Percentiles rank a stretch among this genome's conserved stretches.
Conservation (phyloP, 2,113 vertebrate genomes). For the Urocynchramus pylzowi region DNA sequence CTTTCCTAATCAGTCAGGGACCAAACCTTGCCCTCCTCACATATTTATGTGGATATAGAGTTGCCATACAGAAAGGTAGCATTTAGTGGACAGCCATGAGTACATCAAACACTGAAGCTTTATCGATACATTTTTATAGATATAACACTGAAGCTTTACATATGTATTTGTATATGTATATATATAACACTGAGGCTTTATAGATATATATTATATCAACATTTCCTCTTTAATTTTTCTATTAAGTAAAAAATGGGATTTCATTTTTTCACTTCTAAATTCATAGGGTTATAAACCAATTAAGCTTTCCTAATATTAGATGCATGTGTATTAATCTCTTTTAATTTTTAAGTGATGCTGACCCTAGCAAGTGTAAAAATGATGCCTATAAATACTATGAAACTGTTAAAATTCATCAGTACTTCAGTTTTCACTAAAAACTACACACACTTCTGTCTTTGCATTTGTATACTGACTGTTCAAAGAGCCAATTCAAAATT, state of each 20-base stretch:
- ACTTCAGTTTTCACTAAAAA: constrained; percentile 13
- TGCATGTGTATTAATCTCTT: not conserved
- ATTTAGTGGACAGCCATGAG: not conserved
- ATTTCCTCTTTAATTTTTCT: not conserved
- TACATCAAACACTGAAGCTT: not conserved
- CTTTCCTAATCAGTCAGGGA: not conserved
- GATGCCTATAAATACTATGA: not conserved
- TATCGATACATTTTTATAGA: not conserved
- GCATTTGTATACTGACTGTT: not conserved
- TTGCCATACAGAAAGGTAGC: not conserved
- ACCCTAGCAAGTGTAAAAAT: not conserved
- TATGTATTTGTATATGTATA: too few species aligned
- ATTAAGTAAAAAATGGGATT: not conserved
- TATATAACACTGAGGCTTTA: not conserved
- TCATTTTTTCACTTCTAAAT: not conserved
- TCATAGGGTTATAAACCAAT: not conserved
- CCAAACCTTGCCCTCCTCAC: not conserved
- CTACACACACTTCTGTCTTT: not conserved
- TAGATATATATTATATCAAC: not conserved
- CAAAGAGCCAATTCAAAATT: constrained; percentile 6
- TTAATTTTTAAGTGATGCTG: not conserved
- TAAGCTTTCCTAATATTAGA: not conserved
- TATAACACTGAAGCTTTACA: not conserved
- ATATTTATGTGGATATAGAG: too few species aligned
- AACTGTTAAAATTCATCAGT: not conserved